These are phyloP conservation scores for Drosophila nr. medialis DNA, from an alignment of 2,888 invertebrate species.

Conservation along the genomic window DNA sequence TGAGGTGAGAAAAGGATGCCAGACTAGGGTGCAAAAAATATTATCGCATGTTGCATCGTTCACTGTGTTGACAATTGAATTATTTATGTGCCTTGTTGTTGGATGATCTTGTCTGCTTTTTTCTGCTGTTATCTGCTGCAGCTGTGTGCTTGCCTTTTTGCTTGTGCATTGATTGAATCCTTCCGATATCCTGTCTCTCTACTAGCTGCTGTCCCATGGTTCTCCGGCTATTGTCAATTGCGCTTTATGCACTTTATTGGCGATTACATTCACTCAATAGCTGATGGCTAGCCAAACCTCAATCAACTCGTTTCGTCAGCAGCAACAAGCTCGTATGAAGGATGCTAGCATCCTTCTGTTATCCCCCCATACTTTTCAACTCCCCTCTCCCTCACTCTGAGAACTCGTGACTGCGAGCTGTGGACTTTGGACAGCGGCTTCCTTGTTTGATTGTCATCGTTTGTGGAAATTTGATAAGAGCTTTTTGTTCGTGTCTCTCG, in stretches of 20 bases:
- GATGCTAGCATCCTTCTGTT: conserved; percentile 8
- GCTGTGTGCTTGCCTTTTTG: conserved; percentile 67
- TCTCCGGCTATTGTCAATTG: conserved; percentile 63
- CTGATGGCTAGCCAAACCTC: conserved; percentile 58
- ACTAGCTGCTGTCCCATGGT: conserved; percentile 17
- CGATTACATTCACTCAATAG: conserved; percentile 76
- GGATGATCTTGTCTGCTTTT: conserved; percentile 50
- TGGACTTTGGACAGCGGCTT: conserved; percentile 30
- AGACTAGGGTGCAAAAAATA: conserved; percentile 45
- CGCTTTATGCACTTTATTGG: conserved; percentile 81
- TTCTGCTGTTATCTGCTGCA: conserved; percentile 12
- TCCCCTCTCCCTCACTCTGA: not conserved
- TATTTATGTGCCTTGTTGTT: conserved; percentile 73
- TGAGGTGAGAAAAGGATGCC: not conserved
- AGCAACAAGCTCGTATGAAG: conserved; percentile 16
- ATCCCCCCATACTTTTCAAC: not conserved
- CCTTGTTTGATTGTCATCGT: conserved; percentile 77
- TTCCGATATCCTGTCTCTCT: conserved; percentile 48
- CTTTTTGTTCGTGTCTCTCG: conserved; percentile 60
- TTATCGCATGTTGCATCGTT: conserved; percentile 75
- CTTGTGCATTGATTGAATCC: conserved; percentile 78
- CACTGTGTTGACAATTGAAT: conserved; percentile 77
- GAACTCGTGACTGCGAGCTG: conserved; percentile 23
- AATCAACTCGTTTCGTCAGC: conserved; percentile 66
- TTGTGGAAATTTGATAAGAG: conserved; percentile 81